Evolutionary conservation across 35 echinoderm and acorn worm species (phyloP).

Genomic region (Amphiura filiformis): DNA sequence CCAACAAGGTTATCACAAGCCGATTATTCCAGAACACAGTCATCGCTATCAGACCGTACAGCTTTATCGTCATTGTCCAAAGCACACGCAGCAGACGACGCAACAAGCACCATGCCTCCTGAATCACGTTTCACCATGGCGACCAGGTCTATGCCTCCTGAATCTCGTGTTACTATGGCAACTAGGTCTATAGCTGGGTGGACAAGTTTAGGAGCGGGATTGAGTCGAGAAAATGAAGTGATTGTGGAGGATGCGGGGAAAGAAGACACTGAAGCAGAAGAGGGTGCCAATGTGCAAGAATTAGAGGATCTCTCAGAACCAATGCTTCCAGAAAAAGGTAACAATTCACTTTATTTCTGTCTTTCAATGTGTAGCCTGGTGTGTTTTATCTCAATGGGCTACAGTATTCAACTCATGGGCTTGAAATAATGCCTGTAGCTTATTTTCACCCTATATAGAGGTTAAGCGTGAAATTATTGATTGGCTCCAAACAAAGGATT

Average conservation of each 20-base stretch:
- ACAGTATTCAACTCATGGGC: no score
- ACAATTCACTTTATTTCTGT: no score
- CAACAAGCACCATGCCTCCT: neutral
- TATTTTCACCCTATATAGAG: no score
- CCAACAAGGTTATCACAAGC: neutral
- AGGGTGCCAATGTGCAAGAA: neutral
- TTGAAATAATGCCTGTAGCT: no score
- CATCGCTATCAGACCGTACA: neutral
- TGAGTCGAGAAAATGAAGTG: neutral
- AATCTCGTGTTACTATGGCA: neutral
- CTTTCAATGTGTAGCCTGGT: no score
- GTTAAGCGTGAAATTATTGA: no score
- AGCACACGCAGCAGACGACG: neutral
- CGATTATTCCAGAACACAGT: neutral
- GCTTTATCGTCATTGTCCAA: neutral
- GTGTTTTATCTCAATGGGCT: no score
- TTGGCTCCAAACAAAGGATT: no score
- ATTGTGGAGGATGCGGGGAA: neutral
- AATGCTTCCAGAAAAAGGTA: neutral
- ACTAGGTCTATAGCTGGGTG: neutral
- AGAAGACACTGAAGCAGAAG: slow-evolving; percentile 16
- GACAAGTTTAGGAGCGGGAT: neutral
- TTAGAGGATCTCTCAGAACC: neutral
- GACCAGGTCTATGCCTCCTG: neutral
- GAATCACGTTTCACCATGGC: neutral